Percentiles rank a stretch among this genome's conserved stretches.
Conservation (phyloP, 2,113 vertebrate genomes). For the Rhinopomastus cyanomelas region DNA sequence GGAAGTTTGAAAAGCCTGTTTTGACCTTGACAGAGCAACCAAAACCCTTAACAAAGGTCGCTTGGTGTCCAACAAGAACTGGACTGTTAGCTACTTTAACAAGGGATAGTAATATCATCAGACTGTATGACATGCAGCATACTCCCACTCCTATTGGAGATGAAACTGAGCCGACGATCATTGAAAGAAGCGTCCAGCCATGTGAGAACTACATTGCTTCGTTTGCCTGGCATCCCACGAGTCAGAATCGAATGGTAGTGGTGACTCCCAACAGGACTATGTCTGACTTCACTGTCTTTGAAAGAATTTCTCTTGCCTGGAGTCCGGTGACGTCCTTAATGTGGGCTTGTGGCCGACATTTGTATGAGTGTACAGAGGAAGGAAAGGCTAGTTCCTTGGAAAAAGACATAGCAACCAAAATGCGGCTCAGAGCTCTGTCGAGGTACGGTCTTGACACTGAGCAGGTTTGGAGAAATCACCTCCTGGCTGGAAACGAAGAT, state of each 20-base stretch:
- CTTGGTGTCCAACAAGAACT: slow-evolving; percentile 95
- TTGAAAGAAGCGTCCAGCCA: slow-evolving; percentile 94
- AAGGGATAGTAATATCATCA: slow-evolving; percentile 94
- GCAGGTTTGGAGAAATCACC: slow-evolving; percentile 94
- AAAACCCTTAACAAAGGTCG: slow-evolving; percentile 95
- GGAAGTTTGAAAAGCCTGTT: slow-evolving; percentile 97
- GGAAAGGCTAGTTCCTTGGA: slow-evolving; percentile 78
- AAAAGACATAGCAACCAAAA: slow-evolving; percentile 95
- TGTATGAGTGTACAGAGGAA: slow-evolving; percentile 93
- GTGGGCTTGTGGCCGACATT: slow-evolving; percentile 96
- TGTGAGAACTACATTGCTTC: slow-evolving; percentile 93
- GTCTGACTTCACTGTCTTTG: slow-evolving; percentile 98
- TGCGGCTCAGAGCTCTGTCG: slow-evolving; percentile 91
- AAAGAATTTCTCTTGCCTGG: slow-evolving; percentile 97
- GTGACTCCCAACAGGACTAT: slow-evolving; percentile 93
- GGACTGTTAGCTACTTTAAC: slow-evolving; percentile 94
- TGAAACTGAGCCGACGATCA: slow-evolving; percentile 97
- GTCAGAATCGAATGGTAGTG: slow-evolving; percentile 98
- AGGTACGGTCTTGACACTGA: slow-evolving; percentile 94
- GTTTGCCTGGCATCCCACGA: slow-evolving; percentile 96
- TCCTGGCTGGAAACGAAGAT: slow-evolving; percentile 91
- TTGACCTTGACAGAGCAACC: slow-evolving; percentile 94
- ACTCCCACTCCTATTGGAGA: slow-evolving; percentile 95
- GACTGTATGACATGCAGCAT: slow-evolving; percentile 98
- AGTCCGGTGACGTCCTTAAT: slow-evolving; percentile 93